These are phyloP conservation scores for Lycocorax pyrrhopterus DNA, from an alignment of 2,113 vertebrate genomes.

Conservation along the genomic window DNA sequence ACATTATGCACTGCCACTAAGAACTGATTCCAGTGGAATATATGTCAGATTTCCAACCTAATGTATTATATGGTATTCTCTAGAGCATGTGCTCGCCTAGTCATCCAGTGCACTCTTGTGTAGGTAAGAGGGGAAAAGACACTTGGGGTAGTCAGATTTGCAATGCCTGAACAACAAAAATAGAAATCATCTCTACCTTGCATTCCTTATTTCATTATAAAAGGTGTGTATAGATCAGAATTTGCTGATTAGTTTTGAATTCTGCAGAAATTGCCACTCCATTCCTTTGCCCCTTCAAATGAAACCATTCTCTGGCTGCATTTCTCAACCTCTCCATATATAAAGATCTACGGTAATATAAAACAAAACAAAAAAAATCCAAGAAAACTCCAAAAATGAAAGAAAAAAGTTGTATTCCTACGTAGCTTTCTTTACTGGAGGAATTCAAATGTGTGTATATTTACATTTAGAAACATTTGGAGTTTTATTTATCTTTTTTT, in stretches of 20 bases:
- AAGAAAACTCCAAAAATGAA: not conserved
- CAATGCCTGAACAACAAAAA: not conserved
- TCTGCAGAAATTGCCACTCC: not conserved
- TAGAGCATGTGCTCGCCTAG: not conserved
- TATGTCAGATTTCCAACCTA: not conserved
- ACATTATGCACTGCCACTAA: not conserved
- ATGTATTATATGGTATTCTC: not conserved
- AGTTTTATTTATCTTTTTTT: not conserved
- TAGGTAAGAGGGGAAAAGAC: not conserved
- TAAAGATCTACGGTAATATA: not conserved
- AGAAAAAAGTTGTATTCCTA: not conserved
- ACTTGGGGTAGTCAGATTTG: not conserved
- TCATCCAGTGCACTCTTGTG: not conserved
- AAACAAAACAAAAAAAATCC: not conserved
- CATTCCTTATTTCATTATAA: not conserved
- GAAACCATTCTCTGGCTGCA: not conserved
- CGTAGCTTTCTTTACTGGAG: not conserved
- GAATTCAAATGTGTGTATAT: not conserved
- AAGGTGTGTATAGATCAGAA: not conserved
- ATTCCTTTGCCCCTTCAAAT: not conserved
- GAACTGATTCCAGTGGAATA: not conserved
- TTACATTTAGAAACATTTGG: not conserved
- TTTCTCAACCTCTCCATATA: not conserved
- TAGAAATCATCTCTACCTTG: not conserved
- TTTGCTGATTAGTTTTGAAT: not conserved